Base-by-base conservation (phyloP, 2,113 vertebrate genomes). In the Phyllostomus discolor region DNA sequence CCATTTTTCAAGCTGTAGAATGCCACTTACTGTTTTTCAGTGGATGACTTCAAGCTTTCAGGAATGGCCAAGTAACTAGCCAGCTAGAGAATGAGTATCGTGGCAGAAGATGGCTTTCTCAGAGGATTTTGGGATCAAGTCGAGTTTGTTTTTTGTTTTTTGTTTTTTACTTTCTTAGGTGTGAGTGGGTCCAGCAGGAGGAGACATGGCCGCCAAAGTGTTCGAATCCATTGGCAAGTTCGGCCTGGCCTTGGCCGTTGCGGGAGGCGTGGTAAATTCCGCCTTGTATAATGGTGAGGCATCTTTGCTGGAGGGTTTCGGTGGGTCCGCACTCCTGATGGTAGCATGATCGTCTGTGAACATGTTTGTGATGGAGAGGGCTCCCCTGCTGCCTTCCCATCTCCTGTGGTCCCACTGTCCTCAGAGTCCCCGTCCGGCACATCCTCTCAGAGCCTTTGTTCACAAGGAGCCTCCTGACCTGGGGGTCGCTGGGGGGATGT, bases 211-310 rank as follows among this genome's bases (percentile, higher is more conserved):
- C 14, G 99, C 99, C 33, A 99, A 99, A 95, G 97, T 99, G 72
- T 99, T 99, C 90, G 99, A 99, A 94, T 98, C 99, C 8, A 98
- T 99, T 35, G 99, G 99, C 80, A 99, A 99, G 98, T 98, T 99
- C 2, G 99, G 99, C 84, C 97, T 99, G 97, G 99, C 99, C 33
- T 88, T 99, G 89, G 99, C 99, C 0, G 70, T 99, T 0, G 99
- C 98, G 17, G 99, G 99, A 6, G 99, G 99, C 24, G 99, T 99
- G 0, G 99, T 99, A 35, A 99, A 99, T 98, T 99, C 99, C 1
- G 99, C 99, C 7, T 98, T 99, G 0, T 99, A 99, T 97, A 99
- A 99, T 4, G 99, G 99, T 99, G 97, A 99, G 98, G 78, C 26
- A 28, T 50, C 31, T 83, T 9, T 38, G 17, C 86, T 15, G 20